A percentile compares a stretch with the other conserved stretches of the same genome.
Conservation (phyloP, 1,140 invertebrate species). For the Drosophila dunni region DNA sequence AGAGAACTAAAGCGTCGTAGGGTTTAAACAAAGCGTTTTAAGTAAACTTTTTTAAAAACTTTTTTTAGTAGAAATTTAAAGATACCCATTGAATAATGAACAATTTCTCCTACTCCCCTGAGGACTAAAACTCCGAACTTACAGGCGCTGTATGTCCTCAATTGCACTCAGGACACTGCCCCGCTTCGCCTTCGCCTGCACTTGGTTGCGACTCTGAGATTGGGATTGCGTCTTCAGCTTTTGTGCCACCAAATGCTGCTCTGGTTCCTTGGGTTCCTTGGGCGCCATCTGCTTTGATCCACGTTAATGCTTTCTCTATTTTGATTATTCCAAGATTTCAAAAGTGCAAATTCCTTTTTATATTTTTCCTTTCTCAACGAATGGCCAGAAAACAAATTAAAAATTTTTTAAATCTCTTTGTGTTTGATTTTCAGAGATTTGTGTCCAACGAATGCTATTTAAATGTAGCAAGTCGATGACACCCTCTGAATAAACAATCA, state of each 20-base stretch:
- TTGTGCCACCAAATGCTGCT: neutral
- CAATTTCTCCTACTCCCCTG: too few relatives aligned
- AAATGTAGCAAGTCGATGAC: neutral
- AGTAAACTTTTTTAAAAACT: too few relatives aligned
- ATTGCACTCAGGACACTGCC: slow-evolving; percentile 40
- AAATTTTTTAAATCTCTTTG: slow-evolving; percentile 6
- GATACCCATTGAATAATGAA: too few relatives aligned
- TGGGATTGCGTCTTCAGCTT: neutral
- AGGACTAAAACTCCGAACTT: slow-evolving; percentile 13
- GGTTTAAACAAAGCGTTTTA: too few relatives aligned
- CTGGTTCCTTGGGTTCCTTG: neutral
- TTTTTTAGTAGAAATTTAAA: too few relatives aligned
- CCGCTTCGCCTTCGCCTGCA: slow-evolving; percentile 13
- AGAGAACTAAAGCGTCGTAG: too few relatives aligned
- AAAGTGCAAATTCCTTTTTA: neutral
- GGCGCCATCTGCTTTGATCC: neutral
- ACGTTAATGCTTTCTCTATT: neutral
- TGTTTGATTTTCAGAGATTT: slow-evolving; percentile 24
- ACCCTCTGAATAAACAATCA: slow-evolving; percentile 1
- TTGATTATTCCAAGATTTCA: neutral
- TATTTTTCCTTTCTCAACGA: neutral
- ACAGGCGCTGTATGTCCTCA: slow-evolving; percentile 64
- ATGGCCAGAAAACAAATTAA: slow-evolving; percentile 15
- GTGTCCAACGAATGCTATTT: slow-evolving; percentile 19
- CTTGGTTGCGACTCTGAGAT: neutral